Evolutionary conservation across 2,113 vertebrate genomes (phyloP), one percentile per base, ranked within the genome.

Genomic region (Diglossa brunneiventris): DNA sequence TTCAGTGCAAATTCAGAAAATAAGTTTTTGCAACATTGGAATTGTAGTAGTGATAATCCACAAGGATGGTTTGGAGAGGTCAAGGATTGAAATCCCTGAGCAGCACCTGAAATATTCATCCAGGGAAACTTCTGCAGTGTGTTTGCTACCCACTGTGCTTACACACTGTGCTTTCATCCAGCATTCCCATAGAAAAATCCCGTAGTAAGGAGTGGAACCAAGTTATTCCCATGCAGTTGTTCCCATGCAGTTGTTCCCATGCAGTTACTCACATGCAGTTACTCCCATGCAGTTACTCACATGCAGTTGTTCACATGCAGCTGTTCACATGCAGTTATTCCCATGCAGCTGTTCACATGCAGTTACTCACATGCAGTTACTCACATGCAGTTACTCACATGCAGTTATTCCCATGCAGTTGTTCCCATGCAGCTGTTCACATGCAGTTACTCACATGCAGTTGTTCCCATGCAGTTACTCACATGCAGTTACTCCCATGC

Each of bases 401-500:
- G 46, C 11, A 47, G 46, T 23, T 13, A 1, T 12, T 47, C 46
- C 5, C 46, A 22, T 47, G 46, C 21, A 22, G 21, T 47, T 22
- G 1, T 2, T 47, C 46, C 1, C 46, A 47, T 23, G 46, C 21
- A 23, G 46, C 13, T 23, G 1, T 6, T 23, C 46, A 2, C 46
- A 23, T 23, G 46, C 11, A 23, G 22, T 7, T 47, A 2, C 1
- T 47, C 46, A 3, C 46, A 23, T 23, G 46, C 22, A 23, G 46
- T 46, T 19, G 5, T 5, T 46, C 44, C 8, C 44, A 10, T 44
- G 44, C 44, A 47, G 14, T 52, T 62, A 17, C 13, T 58, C 6
- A 2, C 1, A 0, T 6, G 58, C 4, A 7, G 28, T 37, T 78
- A 2, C 5, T 46, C 44, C 2, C 44, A 20, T 20, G 44, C 20